A percentile compares a stretch with the other conserved stretches of the same genome.
These are phyloP conservation scores for Cyrtodaria siliqua DNA, from an alignment of 2,888 invertebrate genomes.

Conservation along the genomic window DNA sequence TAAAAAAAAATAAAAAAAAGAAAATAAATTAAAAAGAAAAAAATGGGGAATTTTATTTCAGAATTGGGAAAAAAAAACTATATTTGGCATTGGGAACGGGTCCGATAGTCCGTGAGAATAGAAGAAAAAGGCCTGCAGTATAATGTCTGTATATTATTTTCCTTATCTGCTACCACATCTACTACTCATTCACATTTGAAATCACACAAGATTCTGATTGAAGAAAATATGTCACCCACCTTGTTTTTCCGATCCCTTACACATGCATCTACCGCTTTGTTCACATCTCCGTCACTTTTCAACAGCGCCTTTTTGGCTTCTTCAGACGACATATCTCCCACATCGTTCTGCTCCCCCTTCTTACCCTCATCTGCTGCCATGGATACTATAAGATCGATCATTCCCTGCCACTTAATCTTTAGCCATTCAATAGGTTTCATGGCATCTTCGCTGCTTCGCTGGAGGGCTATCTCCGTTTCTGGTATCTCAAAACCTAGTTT, in stretches of 20 bases:
- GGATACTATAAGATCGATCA: conserved; percentile 65
- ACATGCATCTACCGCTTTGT: conserved; percentile 96
- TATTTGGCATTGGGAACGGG: too few relatives aligned
- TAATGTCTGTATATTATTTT: too few relatives aligned
- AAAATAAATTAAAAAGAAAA: too few relatives aligned
- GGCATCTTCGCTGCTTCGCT: conserved; percentile 51
- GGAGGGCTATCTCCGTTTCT: conserved; percentile 72
- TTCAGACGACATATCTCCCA: conserved; percentile 91
- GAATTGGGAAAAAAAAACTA: too few relatives aligned
- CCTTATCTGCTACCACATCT: too few relatives aligned
- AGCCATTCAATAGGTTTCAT: conserved; percentile 73
- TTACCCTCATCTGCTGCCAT: conserved; percentile 61
- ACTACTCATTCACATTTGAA: too few relatives aligned
- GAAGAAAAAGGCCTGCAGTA: too few relatives aligned
- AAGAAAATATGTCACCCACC: too few relatives aligned
- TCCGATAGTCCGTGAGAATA: too few relatives aligned
- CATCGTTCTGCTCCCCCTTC: conserved; percentile 89
- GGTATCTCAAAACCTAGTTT: conserved; percentile 66
- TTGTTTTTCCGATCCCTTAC: conserved; percentile 94
- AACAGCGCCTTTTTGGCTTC: conserved; percentile 94
- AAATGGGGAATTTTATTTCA: too few relatives aligned
- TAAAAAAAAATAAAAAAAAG: too few relatives aligned
- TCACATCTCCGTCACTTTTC: conserved; percentile 94
- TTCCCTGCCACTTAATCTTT: conserved; percentile 69
- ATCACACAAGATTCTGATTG: too few relatives aligned